phyloP scores from a whole-genome alignment of 2,888 invertebrate species.

The Patella pellucida region DNA sequence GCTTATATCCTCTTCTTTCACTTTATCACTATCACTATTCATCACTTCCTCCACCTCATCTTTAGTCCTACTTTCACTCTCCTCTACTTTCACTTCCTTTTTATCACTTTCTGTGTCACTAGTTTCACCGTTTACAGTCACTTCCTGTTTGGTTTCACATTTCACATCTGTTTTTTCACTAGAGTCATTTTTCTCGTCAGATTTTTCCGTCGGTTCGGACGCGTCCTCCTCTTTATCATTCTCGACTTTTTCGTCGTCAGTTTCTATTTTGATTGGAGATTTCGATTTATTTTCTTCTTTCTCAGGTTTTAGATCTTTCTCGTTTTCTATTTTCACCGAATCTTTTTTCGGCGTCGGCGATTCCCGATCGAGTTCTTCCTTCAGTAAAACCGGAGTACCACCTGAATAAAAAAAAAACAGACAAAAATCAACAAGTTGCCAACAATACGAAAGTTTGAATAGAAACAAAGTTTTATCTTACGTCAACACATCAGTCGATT shows the following conservation, averaged over 20 bases:
- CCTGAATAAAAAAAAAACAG: background rate
- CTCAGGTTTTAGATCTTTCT: slow-evolving; percentile 26
- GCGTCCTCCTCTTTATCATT: slow-evolving; percentile 34
- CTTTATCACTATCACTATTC: slow-evolving; percentile 24
- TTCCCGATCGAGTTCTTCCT: slow-evolving; percentile 11
- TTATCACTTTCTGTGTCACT: slow-evolving; percentile 25
- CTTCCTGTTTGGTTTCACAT: background rate
- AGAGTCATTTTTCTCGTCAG: background rate
- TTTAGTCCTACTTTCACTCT: background rate
- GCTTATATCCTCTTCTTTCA: slow-evolving; percentile 37
- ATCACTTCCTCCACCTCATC: slow-evolving; percentile 43
- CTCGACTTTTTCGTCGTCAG: slow-evolving; percentile 44
- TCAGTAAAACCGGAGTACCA: background rate
- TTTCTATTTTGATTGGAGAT: slow-evolving; percentile 16
- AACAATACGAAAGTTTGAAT: too few relatives aligned
- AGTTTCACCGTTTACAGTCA: slow-evolving; percentile 16
- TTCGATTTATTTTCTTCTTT: slow-evolving; percentile 24
- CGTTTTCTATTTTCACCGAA: slow-evolving; percentile 15
- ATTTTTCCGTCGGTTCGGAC: slow-evolving; percentile 21
- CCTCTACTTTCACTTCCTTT: slow-evolving; percentile 22
- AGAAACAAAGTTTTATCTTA: too few relatives aligned
- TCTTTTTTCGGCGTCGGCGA: background rate
- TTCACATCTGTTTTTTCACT: background rate
- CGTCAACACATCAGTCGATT: too few relatives aligned
- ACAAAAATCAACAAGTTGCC: too few relatives aligned